Percentiles rank a stretch among this genome's conserved stretches.
These are phyloP conservation scores for Ochlodes sylvanus DNA, from an alignment of 2,888 invertebrate species.

Conservation along the genomic window DNA sequence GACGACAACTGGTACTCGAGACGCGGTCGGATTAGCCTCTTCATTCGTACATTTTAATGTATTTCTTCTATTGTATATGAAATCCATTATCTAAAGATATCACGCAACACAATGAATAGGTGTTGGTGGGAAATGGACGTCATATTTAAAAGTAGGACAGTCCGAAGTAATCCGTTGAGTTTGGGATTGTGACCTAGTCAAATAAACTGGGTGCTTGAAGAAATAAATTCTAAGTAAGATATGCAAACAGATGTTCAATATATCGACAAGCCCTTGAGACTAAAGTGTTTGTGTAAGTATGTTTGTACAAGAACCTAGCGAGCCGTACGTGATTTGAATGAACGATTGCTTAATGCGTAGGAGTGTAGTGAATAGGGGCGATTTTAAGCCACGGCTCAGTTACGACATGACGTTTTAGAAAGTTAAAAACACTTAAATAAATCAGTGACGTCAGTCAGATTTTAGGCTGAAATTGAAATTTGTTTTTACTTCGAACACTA, in stretches of 20 bases:
- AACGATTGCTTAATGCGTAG: slow-evolving; percentile 39
- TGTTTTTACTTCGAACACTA: too few species aligned
- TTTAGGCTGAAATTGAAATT: too few species aligned
- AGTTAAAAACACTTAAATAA: background rate
- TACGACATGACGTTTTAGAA: slow-evolving; percentile 32
- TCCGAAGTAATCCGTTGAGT: slow-evolving; percentile 5
- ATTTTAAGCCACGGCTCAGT: slow-evolving; percentile 26
- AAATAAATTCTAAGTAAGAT: slow-evolving; percentile 53
- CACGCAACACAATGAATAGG: slow-evolving; percentile 19
- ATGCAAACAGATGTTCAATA: slow-evolving; percentile 57
- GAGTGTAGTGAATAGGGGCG: slow-evolving; percentile 23
- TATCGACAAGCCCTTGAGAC: slow-evolving; percentile 65
- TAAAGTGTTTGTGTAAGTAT: slow-evolving; percentile 63
- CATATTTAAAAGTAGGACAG: slow-evolving; percentile 3
- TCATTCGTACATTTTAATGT: slow-evolving; percentile 69
- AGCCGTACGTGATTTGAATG: slow-evolving; percentile 46
- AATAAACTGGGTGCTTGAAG: slow-evolving; percentile 7
- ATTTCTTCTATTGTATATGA: slow-evolving; percentile 50
- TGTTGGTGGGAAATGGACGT: slow-evolving; percentile 7
- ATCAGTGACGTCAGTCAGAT: too few species aligned
- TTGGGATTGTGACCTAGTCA: slow-evolving; percentile 18
- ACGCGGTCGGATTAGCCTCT: slow-evolving; percentile 73
- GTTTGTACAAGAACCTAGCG: slow-evolving; percentile 56
- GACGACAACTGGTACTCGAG: slow-evolving; percentile 65
- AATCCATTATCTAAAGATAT: slow-evolving; percentile 13